Percentiles rank a stretch among this genome's conserved stretches.
Evolutionary conservation across 1,140 invertebrate genomes (phyloP).

Genomic region (Eubasilissa regina): DNA sequence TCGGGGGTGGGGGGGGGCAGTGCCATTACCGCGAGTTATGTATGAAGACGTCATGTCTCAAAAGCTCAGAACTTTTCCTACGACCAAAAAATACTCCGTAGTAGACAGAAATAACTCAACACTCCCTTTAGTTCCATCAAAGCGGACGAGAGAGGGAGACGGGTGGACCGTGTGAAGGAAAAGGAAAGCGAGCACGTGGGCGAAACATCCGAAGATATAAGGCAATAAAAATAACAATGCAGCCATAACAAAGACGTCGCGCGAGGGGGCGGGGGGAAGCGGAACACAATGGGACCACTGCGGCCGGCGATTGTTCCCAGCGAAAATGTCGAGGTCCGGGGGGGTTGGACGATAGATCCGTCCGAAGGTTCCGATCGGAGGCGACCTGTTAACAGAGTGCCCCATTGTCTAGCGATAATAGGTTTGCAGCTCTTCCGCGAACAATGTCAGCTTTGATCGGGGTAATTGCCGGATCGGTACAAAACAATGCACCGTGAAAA

Average conservation of each 20-base stretch:
- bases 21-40: conserved; percentile 43
- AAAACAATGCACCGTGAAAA: no score
- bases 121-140: conserved; percentile 42
- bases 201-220: conserved; percentile 42
- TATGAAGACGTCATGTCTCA: conserved; percentile 6
- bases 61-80: conserved; percentile 16
- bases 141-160: background rate
- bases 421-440: no score
- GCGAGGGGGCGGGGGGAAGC: conserved; percentile 2
- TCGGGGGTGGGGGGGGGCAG: background rate
- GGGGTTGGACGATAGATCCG: no score
- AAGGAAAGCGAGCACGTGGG: conserved; percentile 42
- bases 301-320: background rate
- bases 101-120: conserved; percentile 35
- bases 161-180: background rate
- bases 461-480: no score
- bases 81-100: conserved; percentile 10
- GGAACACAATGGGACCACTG: background rate
- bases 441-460: no score
- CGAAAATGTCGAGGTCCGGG: background rate
- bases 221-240: conserved; percentile 39
- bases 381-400: no score
- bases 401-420: no score
- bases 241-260: conserved; percentile 39
- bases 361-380: no score